A percentile compares a stretch with the other conserved stretches of the same genome.
Conservation (phyloP, 2,888 invertebrate genomes). For the Drosophila seclusa region DNA sequence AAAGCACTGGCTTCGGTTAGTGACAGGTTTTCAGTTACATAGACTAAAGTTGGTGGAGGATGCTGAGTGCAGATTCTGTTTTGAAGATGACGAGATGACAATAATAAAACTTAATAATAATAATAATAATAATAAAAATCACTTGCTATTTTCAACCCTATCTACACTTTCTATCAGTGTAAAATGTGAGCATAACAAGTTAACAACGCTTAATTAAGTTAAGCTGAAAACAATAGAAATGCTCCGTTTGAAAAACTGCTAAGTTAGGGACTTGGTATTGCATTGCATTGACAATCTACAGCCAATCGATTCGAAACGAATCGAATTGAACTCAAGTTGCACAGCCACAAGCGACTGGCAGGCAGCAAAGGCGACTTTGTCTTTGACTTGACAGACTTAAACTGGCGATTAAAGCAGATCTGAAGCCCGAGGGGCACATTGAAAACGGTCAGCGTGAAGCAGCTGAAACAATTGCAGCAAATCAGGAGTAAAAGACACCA, state of each 20-base stretch:
- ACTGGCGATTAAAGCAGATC: slow-evolving; percentile 46
- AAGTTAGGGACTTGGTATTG: slow-evolving; percentile 40
- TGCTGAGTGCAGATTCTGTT: not conserved
- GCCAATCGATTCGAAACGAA: slow-evolving; percentile 7
- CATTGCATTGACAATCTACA: slow-evolving; percentile 19
- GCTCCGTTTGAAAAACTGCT: slow-evolving; percentile 45
- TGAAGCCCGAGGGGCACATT: slow-evolving; percentile 38
- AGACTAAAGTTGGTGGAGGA: not conserved
- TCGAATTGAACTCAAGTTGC: slow-evolving; percentile 2
- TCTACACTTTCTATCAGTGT: not conserved
- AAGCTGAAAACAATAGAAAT: slow-evolving; percentile 45
- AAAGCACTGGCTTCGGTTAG: not conserved
- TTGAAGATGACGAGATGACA: not conserved
- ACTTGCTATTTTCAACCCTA: not conserved
- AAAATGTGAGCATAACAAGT: slow-evolving; percentile 9
- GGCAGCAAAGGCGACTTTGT: slow-evolving; percentile 8
- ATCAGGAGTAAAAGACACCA: slow-evolving; percentile 33
- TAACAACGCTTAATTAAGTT: slow-evolving; percentile 61
- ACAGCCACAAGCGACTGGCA: slow-evolving; percentile 31
- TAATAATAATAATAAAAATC: not conserved
- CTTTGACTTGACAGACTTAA: slow-evolving; percentile 28
- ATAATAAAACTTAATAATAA: not conserved
- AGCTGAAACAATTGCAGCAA: slow-evolving; percentile 61
- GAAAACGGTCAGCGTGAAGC: slow-evolving; percentile 12
- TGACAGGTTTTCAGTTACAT: not conserved